These are phyloP conservation scores for Mya arenaria DNA, from an alignment of 1,140 invertebrate genomes.

Conservation along the genomic window DNA sequence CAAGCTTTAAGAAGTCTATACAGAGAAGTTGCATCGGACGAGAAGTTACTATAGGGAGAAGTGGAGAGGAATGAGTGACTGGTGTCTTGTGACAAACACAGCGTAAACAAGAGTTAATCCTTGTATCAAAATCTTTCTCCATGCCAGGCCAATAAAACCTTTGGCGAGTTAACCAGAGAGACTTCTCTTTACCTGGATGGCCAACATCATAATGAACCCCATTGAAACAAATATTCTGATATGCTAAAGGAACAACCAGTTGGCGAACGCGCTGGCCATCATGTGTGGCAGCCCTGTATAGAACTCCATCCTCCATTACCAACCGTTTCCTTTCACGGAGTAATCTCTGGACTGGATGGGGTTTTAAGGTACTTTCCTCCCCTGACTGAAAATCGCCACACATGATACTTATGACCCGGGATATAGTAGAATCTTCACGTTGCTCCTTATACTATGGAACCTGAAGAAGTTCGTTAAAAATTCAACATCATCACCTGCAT, in stretches of 20 bases:
- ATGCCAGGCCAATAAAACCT: conserved; percentile 29
- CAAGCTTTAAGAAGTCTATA: conserved; percentile 26
- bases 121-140: no score
- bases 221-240: background rate
- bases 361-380: no score
- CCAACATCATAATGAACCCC: conserved; percentile 40
- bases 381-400: no score
- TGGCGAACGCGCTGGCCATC: conserved; percentile 20
- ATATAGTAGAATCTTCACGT: no score
- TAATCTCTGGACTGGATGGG: background rate
- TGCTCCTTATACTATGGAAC: no score
- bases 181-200: conserved; percentile 22
- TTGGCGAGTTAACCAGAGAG: conserved; percentile 17
- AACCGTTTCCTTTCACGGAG: background rate
- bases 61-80: no score
- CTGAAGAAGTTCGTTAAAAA: no score
- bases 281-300: background rate
- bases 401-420: no score
- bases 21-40: conserved; percentile 21
- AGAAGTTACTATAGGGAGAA: background rate
- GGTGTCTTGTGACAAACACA: no score
- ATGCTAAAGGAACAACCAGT: background rate
- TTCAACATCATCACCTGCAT: no score
- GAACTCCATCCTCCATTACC: background rate
- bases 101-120: no score